phyloP scores from a whole-genome alignment of 2,888 invertebrate genomes.

The Pollenia amentaria region DNA sequence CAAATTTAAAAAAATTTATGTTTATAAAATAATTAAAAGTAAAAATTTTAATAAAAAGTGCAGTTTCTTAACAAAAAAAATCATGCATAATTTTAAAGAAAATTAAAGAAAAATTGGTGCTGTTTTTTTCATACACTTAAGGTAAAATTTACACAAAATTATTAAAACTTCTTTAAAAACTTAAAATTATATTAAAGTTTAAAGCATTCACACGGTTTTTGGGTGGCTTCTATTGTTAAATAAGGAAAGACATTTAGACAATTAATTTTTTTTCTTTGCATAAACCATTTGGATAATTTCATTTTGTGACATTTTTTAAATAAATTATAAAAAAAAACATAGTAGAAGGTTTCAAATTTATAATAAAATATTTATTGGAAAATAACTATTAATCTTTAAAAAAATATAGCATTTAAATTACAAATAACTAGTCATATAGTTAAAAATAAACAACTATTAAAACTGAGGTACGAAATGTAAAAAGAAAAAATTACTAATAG shows the following conservation, averaged over 20 bases:
- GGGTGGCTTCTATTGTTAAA: background rate
- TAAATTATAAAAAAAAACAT: background rate
- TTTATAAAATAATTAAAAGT: background rate
- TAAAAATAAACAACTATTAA: too few species aligned
- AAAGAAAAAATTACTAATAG: too few species aligned
- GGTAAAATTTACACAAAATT: background rate
- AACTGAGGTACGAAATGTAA: too few species aligned
- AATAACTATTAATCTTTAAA: too few species aligned
- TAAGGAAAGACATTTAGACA: constrained; percentile 38
- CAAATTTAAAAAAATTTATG: background rate
- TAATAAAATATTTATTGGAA: background rate
- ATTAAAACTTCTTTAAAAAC: background rate
- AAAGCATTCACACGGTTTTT: constrained; percentile 19
- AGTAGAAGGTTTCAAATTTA: background rate
- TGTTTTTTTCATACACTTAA: constrained; percentile 9
- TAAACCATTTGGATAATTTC: constrained; percentile 78
- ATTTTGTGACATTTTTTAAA: background rate
- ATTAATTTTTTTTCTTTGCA: constrained; percentile 72
- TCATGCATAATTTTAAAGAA: constrained; percentile 43
- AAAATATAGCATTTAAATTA: too few species aligned
- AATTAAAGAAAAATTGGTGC: constrained; percentile 2
- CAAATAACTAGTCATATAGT: too few species aligned
- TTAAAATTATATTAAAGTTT: constrained; percentile 19
- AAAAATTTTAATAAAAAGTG: constrained; percentile 1
- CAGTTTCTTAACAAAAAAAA: constrained; percentile 40